Conservation (phyloP, 2,113 vertebrate genomes). For the Pelecanus crispus region DNA sequence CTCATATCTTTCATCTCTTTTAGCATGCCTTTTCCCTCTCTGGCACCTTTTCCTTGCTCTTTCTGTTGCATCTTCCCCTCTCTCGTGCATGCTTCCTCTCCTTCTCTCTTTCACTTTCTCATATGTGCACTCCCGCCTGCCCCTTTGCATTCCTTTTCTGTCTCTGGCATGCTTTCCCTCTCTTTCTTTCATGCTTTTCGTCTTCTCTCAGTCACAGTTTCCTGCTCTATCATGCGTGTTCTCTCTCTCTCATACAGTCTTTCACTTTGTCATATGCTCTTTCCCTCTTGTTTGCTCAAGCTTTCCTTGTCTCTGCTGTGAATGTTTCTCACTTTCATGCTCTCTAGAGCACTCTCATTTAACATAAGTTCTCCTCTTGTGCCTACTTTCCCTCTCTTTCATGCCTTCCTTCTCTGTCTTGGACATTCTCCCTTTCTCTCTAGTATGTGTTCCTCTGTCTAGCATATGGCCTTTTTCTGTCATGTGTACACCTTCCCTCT, state of each 20-base stretch:
- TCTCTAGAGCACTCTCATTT: not conserved
- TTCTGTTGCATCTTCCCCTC: not conserved
- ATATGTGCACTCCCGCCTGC: too few species aligned
- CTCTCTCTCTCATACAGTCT: not conserved
- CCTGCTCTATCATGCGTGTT: fast-evolving
- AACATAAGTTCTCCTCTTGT: not conserved
- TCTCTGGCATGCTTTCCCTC: not conserved
- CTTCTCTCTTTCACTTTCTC: not conserved
- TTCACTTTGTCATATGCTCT: not conserved
- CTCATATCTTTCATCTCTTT: not conserved
- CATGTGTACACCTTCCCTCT: not conserved
- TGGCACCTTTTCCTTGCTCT: not conserved
- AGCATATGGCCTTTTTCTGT: not conserved
- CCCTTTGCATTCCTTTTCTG: not conserved
- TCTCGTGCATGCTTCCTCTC: not conserved
- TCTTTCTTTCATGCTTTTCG: not conserved
- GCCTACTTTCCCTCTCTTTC: not conserved
- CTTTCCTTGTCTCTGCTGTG: not conserved
- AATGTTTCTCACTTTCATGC: not conserved
- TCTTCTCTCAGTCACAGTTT: not conserved
- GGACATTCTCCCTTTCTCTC: not conserved
- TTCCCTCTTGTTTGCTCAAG: not conserved
- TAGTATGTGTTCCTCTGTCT: not conserved
- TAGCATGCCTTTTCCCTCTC: not conserved
- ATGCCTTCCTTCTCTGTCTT: not conserved